These are phyloP conservation scores for Enteromius anoplus DNA, from an alignment of 2,797 vertebrate genomes.

Conservation along the genomic window DNA sequence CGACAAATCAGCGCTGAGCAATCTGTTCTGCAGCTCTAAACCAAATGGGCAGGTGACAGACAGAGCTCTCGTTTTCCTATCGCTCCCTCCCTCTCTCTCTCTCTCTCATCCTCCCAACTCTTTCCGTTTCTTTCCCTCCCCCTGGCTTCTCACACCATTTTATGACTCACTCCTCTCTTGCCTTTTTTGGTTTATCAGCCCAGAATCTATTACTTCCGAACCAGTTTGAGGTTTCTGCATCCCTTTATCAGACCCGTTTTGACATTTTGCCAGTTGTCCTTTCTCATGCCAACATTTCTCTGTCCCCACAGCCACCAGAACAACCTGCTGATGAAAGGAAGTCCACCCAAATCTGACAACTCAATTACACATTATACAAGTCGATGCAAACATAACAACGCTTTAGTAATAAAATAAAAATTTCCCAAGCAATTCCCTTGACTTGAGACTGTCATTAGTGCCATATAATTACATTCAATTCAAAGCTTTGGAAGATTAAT, in stretches of 20 bases:
- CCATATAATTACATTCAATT: background rate
- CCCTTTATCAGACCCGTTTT: background rate
- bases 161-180: constrained; percentile 35
- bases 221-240: constrained; percentile 12
- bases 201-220: constrained; percentile 20
- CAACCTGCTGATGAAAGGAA: background rate
- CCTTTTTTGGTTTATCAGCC: constrained; percentile 16
- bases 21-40: constrained; percentile 49
- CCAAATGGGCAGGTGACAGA: constrained; percentile 49
- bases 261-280: background rate
- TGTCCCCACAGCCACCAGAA: background rate
- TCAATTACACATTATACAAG: background rate
- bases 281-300: background rate
- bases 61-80: constrained; percentile 37
- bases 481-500: background rate
- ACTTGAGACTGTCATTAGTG: background rate
- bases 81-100: constrained; percentile 35
- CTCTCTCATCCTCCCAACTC: constrained; percentile 35
- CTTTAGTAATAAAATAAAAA: too few species aligned
- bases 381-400: background rate
- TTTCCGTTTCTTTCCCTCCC: constrained; percentile 39
- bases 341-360: background rate
- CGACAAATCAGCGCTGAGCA: constrained; percentile 35
- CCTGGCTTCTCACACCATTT: constrained; percentile 44
- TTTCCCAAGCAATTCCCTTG: background rate